Percentiles rank a stretch among this genome's conserved stretches.
phyloP scores from a whole-genome alignment of 2,113 vertebrate species.

The Toxostoma redivivum region DNA sequence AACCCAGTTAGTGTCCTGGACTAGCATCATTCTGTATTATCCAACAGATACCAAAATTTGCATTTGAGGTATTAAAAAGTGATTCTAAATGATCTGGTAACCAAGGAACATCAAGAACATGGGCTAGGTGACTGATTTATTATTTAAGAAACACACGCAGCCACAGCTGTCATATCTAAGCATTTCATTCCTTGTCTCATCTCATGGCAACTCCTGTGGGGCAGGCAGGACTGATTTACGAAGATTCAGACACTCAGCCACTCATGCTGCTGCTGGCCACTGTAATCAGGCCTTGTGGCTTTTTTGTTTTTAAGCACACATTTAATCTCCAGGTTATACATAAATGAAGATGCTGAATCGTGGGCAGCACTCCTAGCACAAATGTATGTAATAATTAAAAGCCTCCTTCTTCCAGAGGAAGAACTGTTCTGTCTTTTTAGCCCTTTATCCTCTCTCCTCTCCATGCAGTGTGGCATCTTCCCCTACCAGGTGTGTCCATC shows the following conservation, averaged over 20 bases:
- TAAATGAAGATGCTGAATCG: accelerated
- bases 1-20: neutral
- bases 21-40: neutral
- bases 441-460: neutral
- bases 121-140: neutral
- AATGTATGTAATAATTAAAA: neutral
- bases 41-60: neutral
- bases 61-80: neutral
- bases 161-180: neutral
- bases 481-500: neutral
- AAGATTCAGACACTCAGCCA: neutral
- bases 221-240: neutral
- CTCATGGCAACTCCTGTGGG: neutral
- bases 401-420: neutral
- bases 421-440: neutral
- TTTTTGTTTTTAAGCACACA: neutral
- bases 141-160: neutral
- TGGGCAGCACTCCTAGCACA: neutral
- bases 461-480: neutral
- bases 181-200: neutral
- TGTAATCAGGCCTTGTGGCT: neutral
- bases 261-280: neutral
- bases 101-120: neutral
- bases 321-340: neutral
- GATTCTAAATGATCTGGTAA: neutral